Base-by-base conservation (phyloP, 2,113 vertebrate species). In the Poecile atricapillus region DNA sequence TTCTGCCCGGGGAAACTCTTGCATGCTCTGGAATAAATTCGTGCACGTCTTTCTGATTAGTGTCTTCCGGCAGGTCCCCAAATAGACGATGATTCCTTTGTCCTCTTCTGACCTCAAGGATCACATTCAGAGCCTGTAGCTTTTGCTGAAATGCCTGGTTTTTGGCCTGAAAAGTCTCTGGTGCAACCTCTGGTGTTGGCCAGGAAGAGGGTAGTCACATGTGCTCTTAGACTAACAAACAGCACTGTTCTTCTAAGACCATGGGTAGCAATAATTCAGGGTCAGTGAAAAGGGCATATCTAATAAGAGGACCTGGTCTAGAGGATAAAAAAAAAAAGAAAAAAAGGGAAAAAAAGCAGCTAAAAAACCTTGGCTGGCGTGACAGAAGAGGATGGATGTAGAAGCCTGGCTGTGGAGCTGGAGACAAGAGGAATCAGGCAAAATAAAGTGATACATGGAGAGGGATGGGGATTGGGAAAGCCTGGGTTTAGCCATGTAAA, bases 221-320 rank as follows among this genome's bases (percentile, higher is more conserved):
- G 94, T 96, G 79, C 86, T 95, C 90, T 96, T 97, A 95, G 96
- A 97, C 96, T 96, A 97, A 97, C 94, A 95, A 96, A 94, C 93
- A 96, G 59, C 73, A 43, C 92, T 94, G 95, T 96, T 96, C 96
- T 96, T 95, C 94, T 96, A 90, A 97, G 92, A 95, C 96, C 83
- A 81, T 84, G 96, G 96, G 95, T 95, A 96, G 94, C 94, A 97
- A 95, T 97, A 95, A 96, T 97, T 96, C 96, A 95, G 95, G 96
- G 96, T 97, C 96, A 96, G 86, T 93, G 94, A 71, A 96, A 95
- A 92, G 95, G 96, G 92, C 94, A 82, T 93, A 92, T 93, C 95
- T 94, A 96, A 95, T 87, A 93, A 95, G 94, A 79, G 58, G 88
- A 92, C 73, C 53, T 79, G 88, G 83, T 91, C 80, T 87, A 64